Evolutionary conservation across 2,113 vertebrate species (phyloP), one percentile per base, ranked within the genome.

Genomic region (Urocolius indicus): DNA sequence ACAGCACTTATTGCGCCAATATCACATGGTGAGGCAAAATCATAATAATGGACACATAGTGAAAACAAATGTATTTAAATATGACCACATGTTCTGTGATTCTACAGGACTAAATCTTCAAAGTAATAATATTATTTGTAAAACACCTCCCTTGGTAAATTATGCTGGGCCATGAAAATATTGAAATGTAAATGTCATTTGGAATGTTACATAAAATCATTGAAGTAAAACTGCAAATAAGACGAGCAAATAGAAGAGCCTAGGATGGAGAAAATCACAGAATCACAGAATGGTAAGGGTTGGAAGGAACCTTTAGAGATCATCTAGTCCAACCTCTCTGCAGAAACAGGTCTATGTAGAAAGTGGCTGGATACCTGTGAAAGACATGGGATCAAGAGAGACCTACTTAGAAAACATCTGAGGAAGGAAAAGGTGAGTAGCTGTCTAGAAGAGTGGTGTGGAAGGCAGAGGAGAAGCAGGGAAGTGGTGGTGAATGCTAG

Each of bases 91-190:
- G 93, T 86, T 86, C 72, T 77, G 32, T 86, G 71, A 93, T 95
- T 89, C 65, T 55, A 73, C 38, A 80, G 34, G 23, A 77, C 79
- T 84, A 93, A 62, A 69, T 84, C 87, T 91, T 95, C 87, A 88
- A 94, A 97, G 84, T 88, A 95, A 93, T 88, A 95, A 95, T 94
- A 93, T 85, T 95, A 88, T 95, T 95, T 95, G 79, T 91, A 91
- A 90, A 97, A 94, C 91, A 91, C 75, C 67, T 96, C 93, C 87
- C 84, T 94, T 88, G 75, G 85, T 82, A 96, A 91, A 90, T 87
- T 92, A 73, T 85, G 38, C 87, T 63, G 59, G 67, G 48, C 55
- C 24, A 8, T 80, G 84, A 46, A 93, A 87, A 94, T 71, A 55
- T 52, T 30, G 72, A 72, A 94, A 90, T 95, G 94, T 93, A 96